phyloP scores from a whole-genome alignment of 2,888 invertebrate genomes.

The Abrostola tripartita region DNA sequence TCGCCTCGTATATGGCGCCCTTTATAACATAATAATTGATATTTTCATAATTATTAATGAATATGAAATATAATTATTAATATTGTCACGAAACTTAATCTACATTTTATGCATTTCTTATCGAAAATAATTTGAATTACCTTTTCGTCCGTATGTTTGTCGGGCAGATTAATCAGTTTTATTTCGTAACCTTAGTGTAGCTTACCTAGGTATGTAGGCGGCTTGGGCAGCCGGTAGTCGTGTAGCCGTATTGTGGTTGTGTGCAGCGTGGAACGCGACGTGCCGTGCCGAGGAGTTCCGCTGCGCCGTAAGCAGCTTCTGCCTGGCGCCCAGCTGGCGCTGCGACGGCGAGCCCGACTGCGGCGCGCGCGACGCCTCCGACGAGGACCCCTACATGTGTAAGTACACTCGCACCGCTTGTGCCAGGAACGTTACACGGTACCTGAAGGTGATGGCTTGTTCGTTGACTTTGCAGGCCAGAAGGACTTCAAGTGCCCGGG shows the following conservation, averaged over 20 bases:
- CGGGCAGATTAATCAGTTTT: no score
- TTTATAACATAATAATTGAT: no score
- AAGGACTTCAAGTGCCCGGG: conserved; percentile 90
- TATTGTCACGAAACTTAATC: no score
- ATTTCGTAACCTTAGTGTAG: no score
- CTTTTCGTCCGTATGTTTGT: no score
- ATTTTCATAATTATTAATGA: no score
- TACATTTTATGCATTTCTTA: no score
- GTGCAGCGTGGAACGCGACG: conserved; percentile 79
- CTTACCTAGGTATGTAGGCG: no score
- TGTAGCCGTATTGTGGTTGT: conserved; percentile 17
- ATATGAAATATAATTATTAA: no score
- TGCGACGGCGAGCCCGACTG: conserved; percentile 94
- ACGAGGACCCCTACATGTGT: conserved; percentile 91
- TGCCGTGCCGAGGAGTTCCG: conserved; percentile 92
- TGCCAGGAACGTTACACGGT: neutral
- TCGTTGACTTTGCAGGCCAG: conserved; percentile 79
- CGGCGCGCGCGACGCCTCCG: conserved; percentile 90
- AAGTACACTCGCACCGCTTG: conserved; percentile 48
- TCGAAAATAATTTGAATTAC: no score
- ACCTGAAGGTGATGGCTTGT: neutral
- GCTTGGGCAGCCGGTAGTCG: no score
- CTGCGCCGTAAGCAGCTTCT: conserved; percentile 91
- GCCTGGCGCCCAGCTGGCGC: conserved; percentile 92
- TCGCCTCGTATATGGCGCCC: no score